Evolutionary conservation across 2,113 vertebrate genomes (phyloP), one percentile per base, ranked within the genome.

Genomic region (Antechinus stuartii): DNA sequence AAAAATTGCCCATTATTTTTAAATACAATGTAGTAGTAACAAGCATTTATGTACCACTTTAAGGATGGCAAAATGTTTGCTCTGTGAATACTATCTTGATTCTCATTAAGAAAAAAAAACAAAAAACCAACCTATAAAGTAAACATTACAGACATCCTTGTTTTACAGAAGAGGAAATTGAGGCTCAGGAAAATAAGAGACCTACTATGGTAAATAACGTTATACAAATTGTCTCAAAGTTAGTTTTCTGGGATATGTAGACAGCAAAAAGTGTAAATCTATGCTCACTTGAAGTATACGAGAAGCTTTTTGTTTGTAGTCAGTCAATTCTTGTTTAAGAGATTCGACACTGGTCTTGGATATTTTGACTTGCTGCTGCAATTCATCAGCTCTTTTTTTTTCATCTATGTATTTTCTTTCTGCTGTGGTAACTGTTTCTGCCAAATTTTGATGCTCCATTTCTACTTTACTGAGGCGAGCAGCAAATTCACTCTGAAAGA

Each of bases 241-340:
- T 47, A 5, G 47, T n/a, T 76, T 68, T 42, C 14, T 16, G 26
- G 35, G 3, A 27, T 1, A 55, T 14, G 25, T n/a, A 3, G 91
- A 54, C 49, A 54, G 7, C 53, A 68, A 23, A 9, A 95, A 1
- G 6, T 4, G 30, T 6, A n/a, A 11, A 16, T 1, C 0, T 42
- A 25, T 4, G 12, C 98, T 98, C 97, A 99, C 99, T 94, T 99
- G 99, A 35, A 99, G 99, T 94, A 99, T 99, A 47, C 99, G 99
- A 2, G 99, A 99, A 24, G 99, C 99, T 97, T 99, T 99, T 92
- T 99, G 99, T 96, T 99, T 99, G 97, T 99, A 99, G 97, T 99
- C 99, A 22, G 98, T 96, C 56, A 99, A 93, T 89, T 99, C 99
- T 96, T 99, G 99, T 97, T 99, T 99, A 61, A 98, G 98, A 42